Evolutionary conservation across 2,797 vertebrate species (phyloP), one percentile per base, ranked within the genome.

Genomic region (Harpagifer antarcticus): DNA sequence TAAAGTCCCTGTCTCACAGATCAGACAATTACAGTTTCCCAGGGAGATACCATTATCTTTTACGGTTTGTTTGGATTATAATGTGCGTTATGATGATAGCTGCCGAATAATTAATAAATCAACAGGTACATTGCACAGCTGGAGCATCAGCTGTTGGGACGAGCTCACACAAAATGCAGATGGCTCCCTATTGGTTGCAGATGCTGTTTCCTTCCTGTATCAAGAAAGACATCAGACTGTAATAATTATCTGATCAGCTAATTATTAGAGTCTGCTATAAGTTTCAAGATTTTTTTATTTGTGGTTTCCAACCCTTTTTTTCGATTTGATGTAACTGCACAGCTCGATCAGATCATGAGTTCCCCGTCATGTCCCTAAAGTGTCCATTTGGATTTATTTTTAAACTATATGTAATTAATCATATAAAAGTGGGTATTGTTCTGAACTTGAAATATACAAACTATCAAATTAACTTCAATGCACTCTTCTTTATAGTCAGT

Each of bases 161-260:
- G 7, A 49, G 12, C 45, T 33, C 40, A 42, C 45, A 19, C 10
- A 44, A 56, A 59, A 68, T 23, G 37, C 47, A 57, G 69, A 69
- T 45, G 72, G 55, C 40, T 54, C n/a, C 48, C 16, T 60, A 1
- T 20, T 9, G 42, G 15, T 27, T 33, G 3, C 53, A 78, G 52
- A 67, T 43, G 19, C 48, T 42, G 40, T 59, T 49, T 52, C 27
- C 31, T 12, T 4, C 23, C 23, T 45, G 12, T 68, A 47, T 42
- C 37, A 20, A 37, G 33, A 37, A 11, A 70, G n/a, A 48, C 11
- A n/a, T 19, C 53, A 68, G 43, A 20, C 23, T 12, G 0, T 23
- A 13, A 16, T 7, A 60, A 48, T 8, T 10, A 3, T 10, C 27
- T 61, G 37, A 6, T n/a, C 15, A 66, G 45, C 17, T 4, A 7